These are phyloP conservation scores for Alcis repandata DNA, from an alignment of 2,888 invertebrate species.

Conservation along the genomic window DNA sequence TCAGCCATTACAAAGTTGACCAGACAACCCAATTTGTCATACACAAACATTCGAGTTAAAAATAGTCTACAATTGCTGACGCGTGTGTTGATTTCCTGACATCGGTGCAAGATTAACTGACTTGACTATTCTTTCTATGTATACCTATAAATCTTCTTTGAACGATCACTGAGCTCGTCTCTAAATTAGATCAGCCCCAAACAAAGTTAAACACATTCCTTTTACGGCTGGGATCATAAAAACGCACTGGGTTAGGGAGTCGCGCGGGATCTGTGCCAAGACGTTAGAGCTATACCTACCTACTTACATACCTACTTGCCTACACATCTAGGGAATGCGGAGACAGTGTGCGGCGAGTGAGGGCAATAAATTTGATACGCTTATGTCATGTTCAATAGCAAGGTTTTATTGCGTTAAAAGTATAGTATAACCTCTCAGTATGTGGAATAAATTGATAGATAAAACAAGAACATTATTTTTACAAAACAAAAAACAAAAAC, in stretches of 20 bases:
- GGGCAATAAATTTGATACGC: not conserved
- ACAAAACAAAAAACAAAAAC: too few species aligned
- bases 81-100: too few species aligned
- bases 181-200: conserved; percentile 29
- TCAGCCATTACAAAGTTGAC: too few species aligned
- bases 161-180: not conserved
- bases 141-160: not conserved
- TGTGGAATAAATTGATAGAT: too few species aligned
- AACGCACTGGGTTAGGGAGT: conserved; percentile 46
- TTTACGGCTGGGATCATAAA: conserved; percentile 38
- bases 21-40: too few species aligned
- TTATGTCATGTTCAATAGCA: too few species aligned
- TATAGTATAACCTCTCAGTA: too few species aligned
- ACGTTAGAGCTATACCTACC: conserved; percentile 30
- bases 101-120: too few species aligned
- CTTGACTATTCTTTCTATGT: not conserved
- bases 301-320: not conserved
- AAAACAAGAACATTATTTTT: too few species aligned
- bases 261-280: conserved; percentile 51
- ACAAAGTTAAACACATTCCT: conserved; percentile 32
- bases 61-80: too few species aligned
- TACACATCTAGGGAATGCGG: not conserved
- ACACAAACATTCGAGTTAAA: too few species aligned
- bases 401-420: too few species aligned
- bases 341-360: not conserved